Base-by-base conservation (phyloP, 2,797 vertebrate species). In the Acanthiza pusilla region DNA sequence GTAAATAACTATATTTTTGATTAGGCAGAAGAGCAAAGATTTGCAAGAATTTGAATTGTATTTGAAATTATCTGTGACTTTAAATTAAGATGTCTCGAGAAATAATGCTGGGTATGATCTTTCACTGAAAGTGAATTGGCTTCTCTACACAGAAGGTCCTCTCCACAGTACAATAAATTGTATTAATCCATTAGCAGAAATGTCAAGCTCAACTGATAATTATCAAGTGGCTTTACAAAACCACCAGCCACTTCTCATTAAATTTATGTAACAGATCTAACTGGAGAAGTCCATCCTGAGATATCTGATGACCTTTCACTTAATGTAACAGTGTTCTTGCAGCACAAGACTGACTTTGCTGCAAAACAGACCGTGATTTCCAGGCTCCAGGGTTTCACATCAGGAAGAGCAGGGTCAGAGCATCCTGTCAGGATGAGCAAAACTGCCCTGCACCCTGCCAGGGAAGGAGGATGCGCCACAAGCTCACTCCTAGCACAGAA, bases 181-280 rank as follows among this genome's bases (percentile, higher is more conserved):
- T 87, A 88, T 78, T 65, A 95, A 88, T 79, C 72, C 70, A 87
- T 96, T 96, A 89, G 60, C 68, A 90, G 89, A 96, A 78, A 88
- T 91, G 82, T 94, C 86, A 91, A 88, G 68, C 63, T 86, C 81
- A 86, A 54, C 76, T 85, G 93, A 95, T 93, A 96, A 96, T 94
- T 95, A 95, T 79, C 88, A 95, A 68, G 79, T 9, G 81, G n/a
- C 54, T 93, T 91, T 89, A 68, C 87, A 43, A 95, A 95, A 91
- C 75, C 72, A 91, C 16, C 65, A 61, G 54, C 75, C 48, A 86
- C 66, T 94, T 57, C 43, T 96, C 86, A 91, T 94, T 94, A 95
- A 92, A 94, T 95, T 88, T 91, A 91, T 91, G 84, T 82, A 88
- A 74, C 42, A 65, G 12, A 78, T 43, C 79, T 96, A 79, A 93